A percentile compares a stretch with the other conserved stretches of the same genome.
Evolutionary conservation across 2,888 invertebrate genomes (phyloP).

Genomic region (Drosophila diplacantha): DNA sequence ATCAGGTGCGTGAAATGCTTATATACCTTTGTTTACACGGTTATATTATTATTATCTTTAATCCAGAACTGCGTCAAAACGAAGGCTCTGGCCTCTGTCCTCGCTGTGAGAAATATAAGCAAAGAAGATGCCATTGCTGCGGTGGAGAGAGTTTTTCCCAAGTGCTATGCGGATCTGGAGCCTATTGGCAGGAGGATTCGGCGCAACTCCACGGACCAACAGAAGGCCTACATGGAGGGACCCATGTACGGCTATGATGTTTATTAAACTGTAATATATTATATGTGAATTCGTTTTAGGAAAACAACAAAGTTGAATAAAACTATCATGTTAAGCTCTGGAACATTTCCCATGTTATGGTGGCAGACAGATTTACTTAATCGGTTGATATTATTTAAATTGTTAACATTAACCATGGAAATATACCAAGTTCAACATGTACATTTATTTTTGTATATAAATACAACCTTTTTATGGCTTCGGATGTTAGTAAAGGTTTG

Average conservation of each 20-base stretch:
- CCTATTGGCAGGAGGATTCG: constrained; percentile 90
- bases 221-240: constrained; percentile 86
- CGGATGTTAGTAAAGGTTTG: constrained; percentile 19
- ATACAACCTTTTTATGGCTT: not conserved
- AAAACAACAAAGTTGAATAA: constrained; percentile 25
- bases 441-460: constrained; percentile 34
- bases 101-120: constrained; percentile 87
- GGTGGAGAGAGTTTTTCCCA: constrained; percentile 92
- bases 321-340: constrained; percentile 43
- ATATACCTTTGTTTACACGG: not conserved
- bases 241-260: constrained; percentile 87
- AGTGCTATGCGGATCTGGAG: constrained; percentile 94
- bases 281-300: constrained; percentile 25
- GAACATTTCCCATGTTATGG: constrained; percentile 10
- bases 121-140: constrained; percentile 85
- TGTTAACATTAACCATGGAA: constrained; percentile 26
- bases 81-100: constrained; percentile 90
- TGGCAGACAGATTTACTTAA: constrained; percentile 4
- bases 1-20: constrained; percentile 81
- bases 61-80: constrained; percentile 90
- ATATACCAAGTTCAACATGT: constrained; percentile 23
- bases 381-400: constrained; percentile 42
- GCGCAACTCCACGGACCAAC: constrained; percentile 86
- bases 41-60: not conserved
- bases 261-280: constrained; percentile 51